phyloP scores from a whole-genome alignment of 2,797 vertebrate species.

The Dipus sagitta region DNA sequence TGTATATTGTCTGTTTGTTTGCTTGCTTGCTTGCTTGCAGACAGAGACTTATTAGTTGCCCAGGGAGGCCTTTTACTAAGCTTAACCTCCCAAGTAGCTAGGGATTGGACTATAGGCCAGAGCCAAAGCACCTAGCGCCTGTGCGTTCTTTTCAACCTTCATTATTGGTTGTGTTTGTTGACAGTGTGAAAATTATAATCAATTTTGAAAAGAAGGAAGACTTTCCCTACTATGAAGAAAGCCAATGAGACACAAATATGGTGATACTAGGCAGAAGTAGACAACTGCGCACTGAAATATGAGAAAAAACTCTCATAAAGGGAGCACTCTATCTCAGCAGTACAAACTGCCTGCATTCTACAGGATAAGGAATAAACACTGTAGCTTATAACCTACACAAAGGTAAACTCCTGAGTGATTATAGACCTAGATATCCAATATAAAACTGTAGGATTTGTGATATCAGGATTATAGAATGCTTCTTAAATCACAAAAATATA shows the following conservation, averaged over 20 bases:
- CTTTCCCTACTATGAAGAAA: not conserved
- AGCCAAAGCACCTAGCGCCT: not conserved
- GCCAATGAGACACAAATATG: not conserved
- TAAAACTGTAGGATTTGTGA: slow-evolving; percentile 2
- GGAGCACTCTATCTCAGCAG: not conserved
- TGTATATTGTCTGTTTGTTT: not conserved
- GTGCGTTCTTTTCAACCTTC: not conserved
- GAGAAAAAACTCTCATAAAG: not conserved
- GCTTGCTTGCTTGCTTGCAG: not conserved
- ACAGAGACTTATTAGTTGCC: not conserved
- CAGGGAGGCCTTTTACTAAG: not conserved
- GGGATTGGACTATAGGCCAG: not conserved
- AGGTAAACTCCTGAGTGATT: not conserved
- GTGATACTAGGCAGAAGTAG: not conserved
- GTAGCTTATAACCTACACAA: not conserved
- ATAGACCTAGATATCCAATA: not conserved
- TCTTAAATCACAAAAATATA: slow-evolving; percentile 16
- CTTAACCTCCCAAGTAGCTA: not conserved
- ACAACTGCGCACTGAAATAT: not conserved
- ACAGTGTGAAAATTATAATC: not conserved
- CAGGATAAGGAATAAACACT: not conserved
- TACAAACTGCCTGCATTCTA: not conserved
- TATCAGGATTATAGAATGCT: not conserved
- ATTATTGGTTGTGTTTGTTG: slow-evolving; percentile 16
- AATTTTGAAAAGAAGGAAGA: slow-evolving; percentile 5